Conservation (phyloP, 2,888 invertebrate species). For the Caenorhabditis drosophilae region DNA sequence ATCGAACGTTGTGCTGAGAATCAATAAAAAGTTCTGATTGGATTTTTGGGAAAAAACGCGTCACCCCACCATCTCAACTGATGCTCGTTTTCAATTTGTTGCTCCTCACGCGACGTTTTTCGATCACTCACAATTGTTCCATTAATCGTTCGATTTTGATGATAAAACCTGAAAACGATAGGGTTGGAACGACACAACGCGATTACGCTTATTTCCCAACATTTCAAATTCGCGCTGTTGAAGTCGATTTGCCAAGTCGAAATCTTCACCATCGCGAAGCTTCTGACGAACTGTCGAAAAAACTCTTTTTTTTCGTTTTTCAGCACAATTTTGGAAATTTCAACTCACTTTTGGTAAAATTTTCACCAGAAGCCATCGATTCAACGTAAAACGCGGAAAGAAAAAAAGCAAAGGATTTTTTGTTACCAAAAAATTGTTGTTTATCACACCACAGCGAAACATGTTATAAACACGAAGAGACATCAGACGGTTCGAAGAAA, state of each 20-base stretch:
- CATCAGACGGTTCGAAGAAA: too few relatives aligned
- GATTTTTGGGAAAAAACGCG: too few relatives aligned
- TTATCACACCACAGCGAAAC: too few relatives aligned
- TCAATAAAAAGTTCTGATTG: background rate
- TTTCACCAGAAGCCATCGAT: too few relatives aligned
- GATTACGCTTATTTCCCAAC: too few relatives aligned
- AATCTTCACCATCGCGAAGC: slow-evolving; percentile 31
- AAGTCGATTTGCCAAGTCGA: slow-evolving; percentile 24
- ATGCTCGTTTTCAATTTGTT: slow-evolving; percentile 24
- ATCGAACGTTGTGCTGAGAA: slow-evolving; percentile 8
- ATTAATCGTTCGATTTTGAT: slow-evolving; percentile 33
- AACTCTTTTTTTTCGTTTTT: background rate
- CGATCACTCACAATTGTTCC: slow-evolving; percentile 36
- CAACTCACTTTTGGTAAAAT: too few relatives aligned
- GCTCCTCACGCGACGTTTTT: slow-evolving; percentile 30
- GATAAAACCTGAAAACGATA: slow-evolving; percentile 26
- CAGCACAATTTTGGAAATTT: too few relatives aligned
- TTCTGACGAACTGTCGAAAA: slow-evolving; percentile 28
- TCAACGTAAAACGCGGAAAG: too few relatives aligned
- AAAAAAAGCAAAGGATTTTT: too few relatives aligned
- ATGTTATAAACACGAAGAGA: too few relatives aligned
- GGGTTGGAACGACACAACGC: background rate
- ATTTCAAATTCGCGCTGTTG: slow-evolving; percentile 30
- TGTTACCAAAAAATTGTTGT: too few relatives aligned
- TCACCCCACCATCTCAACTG: slow-evolving; percentile 15